Evolutionary conservation across 35 echinoderm and acorn worm species (phyloP).

Genomic region (Patiria miniata): DNA sequence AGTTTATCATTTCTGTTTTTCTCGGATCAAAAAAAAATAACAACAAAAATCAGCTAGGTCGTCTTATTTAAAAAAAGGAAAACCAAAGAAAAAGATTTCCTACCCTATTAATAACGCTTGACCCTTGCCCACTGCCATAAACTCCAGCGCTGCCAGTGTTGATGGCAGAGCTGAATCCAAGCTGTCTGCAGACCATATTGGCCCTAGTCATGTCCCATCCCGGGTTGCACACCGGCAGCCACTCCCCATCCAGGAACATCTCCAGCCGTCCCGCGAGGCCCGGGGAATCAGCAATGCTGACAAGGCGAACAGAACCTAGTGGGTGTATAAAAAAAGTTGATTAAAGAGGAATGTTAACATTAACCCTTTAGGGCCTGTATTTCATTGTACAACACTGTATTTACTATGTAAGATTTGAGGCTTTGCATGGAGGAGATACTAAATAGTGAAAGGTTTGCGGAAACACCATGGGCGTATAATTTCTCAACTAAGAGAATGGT

Average conservation of each 20-base stretch:
- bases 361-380: too few species aligned
- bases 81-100: not conserved
- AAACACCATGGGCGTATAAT: too few species aligned
- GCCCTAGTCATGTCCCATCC: slow-evolving; percentile 50
- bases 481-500: too few species aligned
- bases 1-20: too few species aligned
- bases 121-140: not conserved
- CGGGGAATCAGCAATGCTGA: not conserved
- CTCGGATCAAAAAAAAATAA: too few species aligned
- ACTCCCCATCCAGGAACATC: slow-evolving; percentile 47
- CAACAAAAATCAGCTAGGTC: not conserved
- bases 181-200: slow-evolving; percentile 63
- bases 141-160: slow-evolving; percentile 33
- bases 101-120: not conserved
- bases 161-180: slow-evolving; percentile 28
- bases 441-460: too few species aligned
- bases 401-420: too few species aligned
- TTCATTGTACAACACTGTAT: too few species aligned
- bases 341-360: too few species aligned
- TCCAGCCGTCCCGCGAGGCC: slow-evolving; percentile 51
- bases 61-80: not conserved
- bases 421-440: too few species aligned
- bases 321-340: too few species aligned
- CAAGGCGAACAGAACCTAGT: too few species aligned
- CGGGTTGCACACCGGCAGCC: slow-evolving; percentile 62